phyloP scores from a whole-genome alignment of 2,113 vertebrate species.

The Anolis carolinensis region DNA sequence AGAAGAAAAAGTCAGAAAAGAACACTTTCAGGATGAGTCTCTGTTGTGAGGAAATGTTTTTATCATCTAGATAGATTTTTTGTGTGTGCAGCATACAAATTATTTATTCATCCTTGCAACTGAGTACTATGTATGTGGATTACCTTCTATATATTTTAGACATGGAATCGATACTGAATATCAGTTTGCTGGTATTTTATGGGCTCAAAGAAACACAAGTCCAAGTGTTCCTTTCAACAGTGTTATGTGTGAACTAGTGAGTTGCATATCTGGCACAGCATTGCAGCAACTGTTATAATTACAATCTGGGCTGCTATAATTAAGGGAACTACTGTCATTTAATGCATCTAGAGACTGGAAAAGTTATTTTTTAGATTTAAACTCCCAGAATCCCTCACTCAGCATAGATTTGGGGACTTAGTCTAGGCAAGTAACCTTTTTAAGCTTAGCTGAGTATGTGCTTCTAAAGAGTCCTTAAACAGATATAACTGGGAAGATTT shows the following conservation, averaged over 20 bases:
- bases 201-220: neutral
- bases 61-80: neutral
- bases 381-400: no score
- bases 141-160: neutral
- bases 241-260: neutral
- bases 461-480: neutral
- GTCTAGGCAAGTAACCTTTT: no score
- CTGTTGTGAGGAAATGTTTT: neutral
- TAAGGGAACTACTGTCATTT: neutral
- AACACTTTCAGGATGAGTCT: neutral
- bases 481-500: neutral
- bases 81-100: neutral
- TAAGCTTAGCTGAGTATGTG: neutral
- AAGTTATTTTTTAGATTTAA: no score
- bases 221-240: neutral
- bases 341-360: no score
- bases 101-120: neutral
- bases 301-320: neutral
- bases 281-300: neutral
- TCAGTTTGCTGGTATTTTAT: no score
- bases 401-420: no score
- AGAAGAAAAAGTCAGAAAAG: neutral
- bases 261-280: neutral
- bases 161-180: neutral
- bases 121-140: no score